Percentiles rank a stretch among this genome's conserved stretches.
These are phyloP conservation scores for Fragum sueziense DNA, from an alignment of 2,888 invertebrate genomes.

Conservation along the genomic window DNA sequence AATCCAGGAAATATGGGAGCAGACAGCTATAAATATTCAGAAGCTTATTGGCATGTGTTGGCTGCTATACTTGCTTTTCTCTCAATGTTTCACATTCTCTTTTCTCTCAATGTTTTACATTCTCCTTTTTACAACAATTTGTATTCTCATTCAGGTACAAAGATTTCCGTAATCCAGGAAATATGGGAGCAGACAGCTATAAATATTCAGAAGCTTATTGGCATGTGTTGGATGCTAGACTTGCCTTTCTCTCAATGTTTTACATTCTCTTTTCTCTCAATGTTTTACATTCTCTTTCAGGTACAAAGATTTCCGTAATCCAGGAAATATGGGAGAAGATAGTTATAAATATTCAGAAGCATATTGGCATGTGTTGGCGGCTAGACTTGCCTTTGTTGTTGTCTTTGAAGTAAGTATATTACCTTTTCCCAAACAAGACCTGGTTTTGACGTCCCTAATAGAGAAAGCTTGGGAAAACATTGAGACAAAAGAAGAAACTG, in stretches of 20 bases:
- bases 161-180: conserved; percentile 91
- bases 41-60: conserved; percentile 95
- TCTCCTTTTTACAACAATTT: no score
- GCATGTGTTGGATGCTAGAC: conserved; percentile 93
- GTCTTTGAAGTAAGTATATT: conserved; percentile 94
- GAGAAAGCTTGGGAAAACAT: no score
- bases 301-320: conserved; percentile 93
- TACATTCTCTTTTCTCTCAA: no score
- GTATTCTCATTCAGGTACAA: conserved; percentile 91
- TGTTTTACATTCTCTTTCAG: no score
- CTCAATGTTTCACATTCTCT: conserved; percentile 94
- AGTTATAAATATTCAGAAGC: conserved; percentile 87
- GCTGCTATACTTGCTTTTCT: conserved; percentile 95
- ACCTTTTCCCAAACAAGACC: no score
- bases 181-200: conserved; percentile 71
- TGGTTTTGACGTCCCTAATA: no score
- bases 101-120: no score
- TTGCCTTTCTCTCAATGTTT: conserved; percentile 96
- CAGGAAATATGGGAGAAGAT: conserved; percentile 82
- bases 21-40: conserved; percentile 85
- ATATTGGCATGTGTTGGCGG: conserved; percentile 96
- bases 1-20: conserved; percentile 85
- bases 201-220: conserved; percentile 93
- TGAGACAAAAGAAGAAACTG: no score
- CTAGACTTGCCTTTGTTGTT: conserved; percentile 94